These are phyloP conservation scores for Homarus gammarus DNA, from an alignment of 2,888 invertebrate species.

Conservation along the genomic window DNA sequence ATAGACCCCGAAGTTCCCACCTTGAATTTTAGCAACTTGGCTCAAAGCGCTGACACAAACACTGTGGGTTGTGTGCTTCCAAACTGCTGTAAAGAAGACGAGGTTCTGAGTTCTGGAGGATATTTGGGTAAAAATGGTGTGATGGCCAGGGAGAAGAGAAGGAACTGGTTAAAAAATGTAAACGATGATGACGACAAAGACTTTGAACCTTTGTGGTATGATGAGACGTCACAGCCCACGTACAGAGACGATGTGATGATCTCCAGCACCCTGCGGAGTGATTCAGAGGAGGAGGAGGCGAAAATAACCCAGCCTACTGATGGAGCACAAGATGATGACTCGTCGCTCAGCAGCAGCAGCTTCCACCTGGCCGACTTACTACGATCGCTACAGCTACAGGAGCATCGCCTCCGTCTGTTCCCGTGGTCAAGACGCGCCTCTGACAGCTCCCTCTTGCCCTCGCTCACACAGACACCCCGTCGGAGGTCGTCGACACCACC, in stretches of 20 bases:
- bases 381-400: constrained; percentile 5
- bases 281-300: constrained; percentile 7
- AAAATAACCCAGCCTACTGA: background rate
- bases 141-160: background rate
- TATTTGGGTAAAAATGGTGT: too few relatives aligned
- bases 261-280: constrained; percentile 32
- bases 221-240: background rate
- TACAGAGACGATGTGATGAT: constrained; percentile 7
- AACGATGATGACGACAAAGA: background rate
- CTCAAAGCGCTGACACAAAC: background rate
- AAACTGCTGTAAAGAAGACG: background rate
- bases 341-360: background rate
- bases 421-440: constrained; percentile 20
- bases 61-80: background rate
- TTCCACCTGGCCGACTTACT: constrained; percentile 26
- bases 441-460: background rate
- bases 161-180: too few relatives aligned
- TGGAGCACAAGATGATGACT: background rate
- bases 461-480: background rate
- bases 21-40: too few relatives aligned
- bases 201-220: background rate
- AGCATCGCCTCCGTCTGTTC: constrained; percentile 12
- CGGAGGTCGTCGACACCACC: background rate
- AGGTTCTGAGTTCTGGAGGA: too few relatives aligned
- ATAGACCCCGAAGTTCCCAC: background rate